Conservation (phyloP, 2,888 invertebrate genomes). For the Pterostichus madidus region DNA sequence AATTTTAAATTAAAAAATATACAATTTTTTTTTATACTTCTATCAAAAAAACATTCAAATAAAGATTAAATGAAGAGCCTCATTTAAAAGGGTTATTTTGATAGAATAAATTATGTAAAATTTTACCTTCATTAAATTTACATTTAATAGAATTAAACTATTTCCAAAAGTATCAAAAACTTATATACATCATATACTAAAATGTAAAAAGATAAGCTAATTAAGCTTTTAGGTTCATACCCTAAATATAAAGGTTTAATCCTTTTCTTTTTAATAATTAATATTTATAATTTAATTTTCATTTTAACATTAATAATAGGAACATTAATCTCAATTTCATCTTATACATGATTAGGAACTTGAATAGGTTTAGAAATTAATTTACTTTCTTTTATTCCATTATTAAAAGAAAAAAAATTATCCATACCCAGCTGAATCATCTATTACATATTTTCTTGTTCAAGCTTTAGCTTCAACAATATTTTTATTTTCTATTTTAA, state of each 20-base stretch:
- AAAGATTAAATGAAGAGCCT: slow-evolving; percentile 76
- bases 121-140: slow-evolving; percentile 78
- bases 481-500: slow-evolving; percentile 78
- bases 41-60: slow-evolving; percentile 28
- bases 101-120: slow-evolving; percentile 80
- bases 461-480: slow-evolving; percentile 81
- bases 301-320: slow-evolving; percentile 77
- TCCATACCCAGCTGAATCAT: slow-evolving; percentile 79
- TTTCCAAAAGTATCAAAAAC: slow-evolving; percentile 81
- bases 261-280: slow-evolving; percentile 79
- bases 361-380: slow-evolving; percentile 85
- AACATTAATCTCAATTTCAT: slow-evolving; percentile 78
- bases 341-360: slow-evolving; percentile 77
- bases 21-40: slow-evolving; percentile 28
- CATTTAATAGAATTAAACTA: slow-evolving; percentile 83
- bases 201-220: slow-evolving; percentile 81
- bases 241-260: slow-evolving; percentile 77
- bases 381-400: slow-evolving; percentile 81
- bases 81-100: slow-evolving; percentile 81
- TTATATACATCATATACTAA: slow-evolving; percentile 83
- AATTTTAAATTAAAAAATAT: not conserved
- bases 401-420: slow-evolving; percentile 79
- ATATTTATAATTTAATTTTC: slow-evolving; percentile 79
- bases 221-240: slow-evolving; percentile 78
- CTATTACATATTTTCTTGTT: slow-evolving; percentile 81